A percentile compares a stretch with the other conserved stretches of the same genome.
Conservation (phyloP, 2,113 vertebrate species). For the Formicarius rufipectus region DNA sequence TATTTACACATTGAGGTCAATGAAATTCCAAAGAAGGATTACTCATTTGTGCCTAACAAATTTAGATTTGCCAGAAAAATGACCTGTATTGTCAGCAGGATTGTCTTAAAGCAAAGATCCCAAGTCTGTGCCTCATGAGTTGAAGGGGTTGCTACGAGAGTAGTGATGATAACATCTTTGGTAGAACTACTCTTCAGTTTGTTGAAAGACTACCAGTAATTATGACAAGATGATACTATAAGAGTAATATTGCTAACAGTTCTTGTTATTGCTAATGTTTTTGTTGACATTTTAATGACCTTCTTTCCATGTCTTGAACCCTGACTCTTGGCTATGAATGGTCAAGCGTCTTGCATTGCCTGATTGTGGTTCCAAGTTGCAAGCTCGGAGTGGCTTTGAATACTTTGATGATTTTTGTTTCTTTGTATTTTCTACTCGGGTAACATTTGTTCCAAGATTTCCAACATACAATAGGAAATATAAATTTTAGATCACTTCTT, state of each 20-base stretch:
- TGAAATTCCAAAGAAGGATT: slow-evolving; percentile 25
- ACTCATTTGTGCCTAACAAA: slow-evolving; percentile 32
- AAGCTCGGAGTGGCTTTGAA: background rate
- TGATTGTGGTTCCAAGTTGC: background rate
- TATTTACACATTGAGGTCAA: slow-evolving; percentile 53
- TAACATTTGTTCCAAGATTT: background rate
- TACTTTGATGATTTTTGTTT: background rate
- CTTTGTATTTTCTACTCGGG: background rate
- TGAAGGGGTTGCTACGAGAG: background rate
- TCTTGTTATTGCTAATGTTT: background rate
- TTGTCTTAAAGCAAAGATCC: background rate
- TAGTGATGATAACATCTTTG: background rate
- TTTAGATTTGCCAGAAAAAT: background rate
- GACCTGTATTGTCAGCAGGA: background rate
- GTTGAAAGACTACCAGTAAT: background rate
- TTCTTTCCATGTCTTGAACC: background rate
- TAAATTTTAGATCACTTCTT: background rate
- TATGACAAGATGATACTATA: background rate
- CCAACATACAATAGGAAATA: background rate
- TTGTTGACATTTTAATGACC: background rate
- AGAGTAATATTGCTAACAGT: background rate
- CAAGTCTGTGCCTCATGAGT: rapidly evolving
- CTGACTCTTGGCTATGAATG: background rate
- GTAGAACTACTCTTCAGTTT: background rate
- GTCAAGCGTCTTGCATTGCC: background rate